Conservation (phyloP, 2,888 invertebrate genomes). For the Agrochola litura region DNA sequence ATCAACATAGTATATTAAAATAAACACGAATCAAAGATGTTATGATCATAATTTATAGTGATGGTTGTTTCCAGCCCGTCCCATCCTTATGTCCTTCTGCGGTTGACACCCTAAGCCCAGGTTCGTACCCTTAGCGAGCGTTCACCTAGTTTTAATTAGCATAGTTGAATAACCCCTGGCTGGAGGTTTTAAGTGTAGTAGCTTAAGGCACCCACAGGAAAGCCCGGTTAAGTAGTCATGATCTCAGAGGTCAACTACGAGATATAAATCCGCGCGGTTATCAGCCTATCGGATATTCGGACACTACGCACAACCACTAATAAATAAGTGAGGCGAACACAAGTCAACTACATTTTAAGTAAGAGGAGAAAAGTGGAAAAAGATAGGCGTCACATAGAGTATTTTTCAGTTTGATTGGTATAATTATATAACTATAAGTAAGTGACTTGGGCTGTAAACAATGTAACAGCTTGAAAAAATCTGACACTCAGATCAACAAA, state of each 20-base stretch:
- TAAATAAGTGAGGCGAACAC: background rate
- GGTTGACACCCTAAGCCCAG: no score
- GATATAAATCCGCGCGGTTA: slow-evolving; percentile 12
- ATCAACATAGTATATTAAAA: slow-evolving; percentile 1
- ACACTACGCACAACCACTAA: slow-evolving; percentile 1
- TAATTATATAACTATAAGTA: background rate
- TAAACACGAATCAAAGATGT: slow-evolving; percentile 6
- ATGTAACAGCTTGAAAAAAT: background rate
- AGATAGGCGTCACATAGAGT: background rate
- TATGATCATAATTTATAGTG: background rate
- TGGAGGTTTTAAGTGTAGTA: no score
- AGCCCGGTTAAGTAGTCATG: no score
- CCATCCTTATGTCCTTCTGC: no score
- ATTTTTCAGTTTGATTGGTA: background rate
- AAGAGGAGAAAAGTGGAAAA: background rate
- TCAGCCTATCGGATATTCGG: background rate
- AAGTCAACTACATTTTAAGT: background rate
- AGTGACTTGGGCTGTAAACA: background rate
- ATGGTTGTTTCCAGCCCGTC: slow-evolving; percentile 2
- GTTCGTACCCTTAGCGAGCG: no score
- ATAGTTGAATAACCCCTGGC: no score
- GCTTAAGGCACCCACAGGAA: no score
- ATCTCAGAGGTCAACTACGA: no score
- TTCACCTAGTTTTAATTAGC: no score
- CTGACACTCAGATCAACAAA: background rate